Conservation (phyloP, 2,113 vertebrate species). For the Riparia riparia region DNA sequence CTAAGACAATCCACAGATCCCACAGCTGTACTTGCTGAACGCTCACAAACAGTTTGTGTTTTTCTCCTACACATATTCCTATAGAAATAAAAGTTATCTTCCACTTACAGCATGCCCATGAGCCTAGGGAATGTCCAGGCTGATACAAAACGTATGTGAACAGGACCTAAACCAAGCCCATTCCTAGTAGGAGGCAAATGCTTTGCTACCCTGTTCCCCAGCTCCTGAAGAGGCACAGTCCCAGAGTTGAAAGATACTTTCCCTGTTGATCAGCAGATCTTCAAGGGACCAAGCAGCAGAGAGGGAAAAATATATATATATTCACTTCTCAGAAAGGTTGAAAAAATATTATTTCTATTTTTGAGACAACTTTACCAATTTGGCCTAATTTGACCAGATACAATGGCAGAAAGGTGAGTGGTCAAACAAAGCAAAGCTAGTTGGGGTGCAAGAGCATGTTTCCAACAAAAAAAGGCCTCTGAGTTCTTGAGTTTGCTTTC, state of each 20-base stretch:
- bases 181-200: neutral
- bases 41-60: neutral
- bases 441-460: neutral
- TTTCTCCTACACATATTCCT: neutral
- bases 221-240: accelerated
- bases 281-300: neutral
- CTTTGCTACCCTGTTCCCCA: neutral
- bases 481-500: neutral
- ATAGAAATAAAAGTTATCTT: neutral
- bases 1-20: neutral
- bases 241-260: neutral
- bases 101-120: accelerated
- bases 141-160: neutral
- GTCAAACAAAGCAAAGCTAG: neutral
- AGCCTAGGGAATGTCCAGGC: neutral
- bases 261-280: neutral
- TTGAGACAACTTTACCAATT: neutral
- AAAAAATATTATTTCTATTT: neutral
- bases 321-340: neutral
- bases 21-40: neutral
- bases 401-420: neutral
- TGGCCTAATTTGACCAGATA: neutral
- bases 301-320: accelerated
- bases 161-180: neutral
- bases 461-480: neutral